A percentile compares a stretch with the other conserved stretches of the same genome.
Evolutionary conservation across 2,888 invertebrate species (phyloP).

Genomic region (Leucophenga montana): DNA sequence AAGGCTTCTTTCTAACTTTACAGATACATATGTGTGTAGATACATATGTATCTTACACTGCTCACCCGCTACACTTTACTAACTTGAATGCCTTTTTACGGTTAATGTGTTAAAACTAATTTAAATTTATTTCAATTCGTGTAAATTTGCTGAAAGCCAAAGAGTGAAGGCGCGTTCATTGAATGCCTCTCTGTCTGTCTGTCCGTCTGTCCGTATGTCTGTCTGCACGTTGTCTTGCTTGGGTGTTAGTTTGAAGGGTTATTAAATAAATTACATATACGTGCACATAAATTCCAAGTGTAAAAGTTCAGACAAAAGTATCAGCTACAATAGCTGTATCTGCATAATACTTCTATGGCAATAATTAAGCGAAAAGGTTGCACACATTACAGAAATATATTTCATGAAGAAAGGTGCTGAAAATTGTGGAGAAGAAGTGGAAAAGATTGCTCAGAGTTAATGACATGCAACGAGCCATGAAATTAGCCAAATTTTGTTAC

Average conservation of each 20-base stretch:
- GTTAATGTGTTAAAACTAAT: conserved; percentile 68
- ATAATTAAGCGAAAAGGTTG: conserved; percentile 42
- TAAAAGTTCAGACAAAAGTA: conserved; percentile 54
- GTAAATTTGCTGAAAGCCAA: conserved; percentile 49
- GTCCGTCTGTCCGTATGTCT: conserved; percentile 25
- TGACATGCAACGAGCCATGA: conserved; percentile 52
- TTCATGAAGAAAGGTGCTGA: no score
- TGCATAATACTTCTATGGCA: conserved; percentile 36
- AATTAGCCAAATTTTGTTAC: conserved; percentile 63
- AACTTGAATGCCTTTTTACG: conserved; percentile 53
- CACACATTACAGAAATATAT: conserved; percentile 36
- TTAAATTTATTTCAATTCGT: conserved; percentile 63
- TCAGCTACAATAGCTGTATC: conserved; percentile 17
- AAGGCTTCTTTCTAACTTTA: conserved; percentile 20
- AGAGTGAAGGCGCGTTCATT: not conserved
- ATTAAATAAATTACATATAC: conserved; percentile 67
- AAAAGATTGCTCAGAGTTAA: conserved; percentile 49
- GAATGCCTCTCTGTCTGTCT: not conserved
- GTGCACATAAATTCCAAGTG: conserved; percentile 64
- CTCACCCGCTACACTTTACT: not conserved
- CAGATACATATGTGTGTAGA: not conserved
- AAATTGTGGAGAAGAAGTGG: conserved; percentile 29
- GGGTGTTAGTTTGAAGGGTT: conserved; percentile 50
- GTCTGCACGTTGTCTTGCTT: not conserved
- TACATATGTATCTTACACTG: no score